Base-by-base conservation (phyloP, 2,888 invertebrate genomes). In the Nymphalis c-album region DNA sequence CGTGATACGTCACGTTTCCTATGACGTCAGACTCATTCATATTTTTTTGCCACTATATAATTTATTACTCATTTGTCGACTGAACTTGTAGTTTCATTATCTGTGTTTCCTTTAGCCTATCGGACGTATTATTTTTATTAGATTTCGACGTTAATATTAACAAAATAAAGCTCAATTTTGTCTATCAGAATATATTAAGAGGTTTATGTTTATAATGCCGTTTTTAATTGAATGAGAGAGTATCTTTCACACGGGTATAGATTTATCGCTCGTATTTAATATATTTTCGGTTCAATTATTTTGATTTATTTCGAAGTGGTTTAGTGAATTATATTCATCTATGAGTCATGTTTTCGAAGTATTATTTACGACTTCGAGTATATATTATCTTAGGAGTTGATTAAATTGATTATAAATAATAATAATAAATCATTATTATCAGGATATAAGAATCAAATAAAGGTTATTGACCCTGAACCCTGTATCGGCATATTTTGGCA, bases 11-110 rank as follows among this genome's bases (percentile, higher is more conserved):
- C 40, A 67, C 55, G 46, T 61, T 62, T 69, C 69, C 71, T 53
- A 69, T 70, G 68, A 70, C 70, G 70, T 70, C 70, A 71, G 63
- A 67, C 59, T 67, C 74, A 71, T 74, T 75, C 73, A 74, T 67
- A 61, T 61, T 70, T 72, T 22, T 74, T 71, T 69, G 65, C 69
- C 45, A 45, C 26, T 26, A 59, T 35, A 59, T 72, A 68, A 72
- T 69, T 72, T 69, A 72, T 71, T 66, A 66, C 58, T n/a, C 22
- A 66, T 59, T 61, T 31, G 47, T 59, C 22, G 55, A 51, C 20
- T 55, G 62, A 62, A 40, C 31, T 26, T 45, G 40, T 47, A 50
- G 17, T 63, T 20, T 59, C 55, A 55, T 53, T 17, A 40, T 20
- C 18, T 57, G 22, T n/a, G 50, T 47, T 53, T 60, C 63, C 8